These are phyloP conservation scores for Dysdera silvatica DNA, from an alignment of 1,140 invertebrate genomes.

Conservation along the genomic window DNA sequence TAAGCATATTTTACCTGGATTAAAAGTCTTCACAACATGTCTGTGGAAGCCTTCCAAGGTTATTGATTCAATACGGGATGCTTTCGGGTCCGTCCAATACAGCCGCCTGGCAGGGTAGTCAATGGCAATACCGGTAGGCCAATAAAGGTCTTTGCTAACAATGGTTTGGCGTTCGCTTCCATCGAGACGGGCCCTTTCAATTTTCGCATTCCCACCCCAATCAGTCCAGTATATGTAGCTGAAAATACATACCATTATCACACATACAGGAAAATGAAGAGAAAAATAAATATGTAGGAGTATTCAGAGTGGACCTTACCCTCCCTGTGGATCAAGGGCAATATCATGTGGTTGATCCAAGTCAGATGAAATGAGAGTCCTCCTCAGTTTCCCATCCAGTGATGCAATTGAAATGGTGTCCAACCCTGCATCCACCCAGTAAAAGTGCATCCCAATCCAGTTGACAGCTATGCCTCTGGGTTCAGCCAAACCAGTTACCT, in stretches of 20 bases:
- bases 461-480: conserved; percentile 47
- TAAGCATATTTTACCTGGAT: conserved; percentile 40
- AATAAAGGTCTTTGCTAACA: conserved; percentile 63
- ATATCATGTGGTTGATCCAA: conserved; percentile 57
- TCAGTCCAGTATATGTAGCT: conserved; percentile 78
- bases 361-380: conserved; percentile 63
- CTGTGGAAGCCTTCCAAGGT: conserved; percentile 65
- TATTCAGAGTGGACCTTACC: conserved; percentile 50
- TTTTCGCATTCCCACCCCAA: conserved; percentile 55
- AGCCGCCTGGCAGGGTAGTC: conserved; percentile 47
- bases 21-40: conserved; percentile 51
- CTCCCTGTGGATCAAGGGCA: conserved; percentile 57
- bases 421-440: conserved; percentile 48
- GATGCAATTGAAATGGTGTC: conserved; percentile 82
- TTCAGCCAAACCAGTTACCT: conserved; percentile 40
- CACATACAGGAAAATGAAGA: neutral
- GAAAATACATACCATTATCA: conserved; percentile 41
- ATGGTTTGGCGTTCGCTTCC: conserved; percentile 67
- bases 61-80: conserved; percentile 53
- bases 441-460: conserved; percentile 52
- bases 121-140: conserved; percentile 62
- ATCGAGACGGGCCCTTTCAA: conserved; percentile 67
- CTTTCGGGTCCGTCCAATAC: conserved; percentile 51
- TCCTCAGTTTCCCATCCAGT: conserved; percentile 81
- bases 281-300: neutral